Percentiles rank a stretch among this genome's conserved stretches.
Conservation (phyloP, 1,140 invertebrate genomes). For the roundworm (Caenorhabditis elegans) region WBcel235 BX284604.4:108001-108500, state of each 20-base stretch:
- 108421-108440: too few relatives aligned
- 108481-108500: too few relatives aligned
- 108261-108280: slow-evolving; percentile 95
- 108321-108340: too few relatives aligned
- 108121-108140: slow-evolving; percentile 92
- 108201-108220: slow-evolving; percentile 90
- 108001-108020: slow-evolving; percentile 81
- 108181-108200: slow-evolving; percentile 76
- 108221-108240: slow-evolving; percentile 95
- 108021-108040: slow-evolving; percentile 76
- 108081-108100: slow-evolving; percentile 97
- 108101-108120: slow-evolving; percentile 94
- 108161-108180: slow-evolving; percentile 87
- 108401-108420: too few relatives aligned
- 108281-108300: slow-evolving; percentile 81
- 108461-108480: too few relatives aligned
- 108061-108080: slow-evolving; percentile 97
- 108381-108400: too few relatives aligned
- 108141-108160: slow-evolving; percentile 99
- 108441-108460: too few relatives aligned
- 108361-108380: too few relatives aligned
- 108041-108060: slow-evolving; percentile 98
- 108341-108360: too few relatives aligned
- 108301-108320: too few relatives aligned
- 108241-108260: slow-evolving; percentile 82